Percentiles rank a stretch among this genome's conserved stretches.
These are phyloP conservation scores for Ophion obscuratus DNA, from an alignment of 2,888 invertebrate species.

Conservation along the genomic window DNA sequence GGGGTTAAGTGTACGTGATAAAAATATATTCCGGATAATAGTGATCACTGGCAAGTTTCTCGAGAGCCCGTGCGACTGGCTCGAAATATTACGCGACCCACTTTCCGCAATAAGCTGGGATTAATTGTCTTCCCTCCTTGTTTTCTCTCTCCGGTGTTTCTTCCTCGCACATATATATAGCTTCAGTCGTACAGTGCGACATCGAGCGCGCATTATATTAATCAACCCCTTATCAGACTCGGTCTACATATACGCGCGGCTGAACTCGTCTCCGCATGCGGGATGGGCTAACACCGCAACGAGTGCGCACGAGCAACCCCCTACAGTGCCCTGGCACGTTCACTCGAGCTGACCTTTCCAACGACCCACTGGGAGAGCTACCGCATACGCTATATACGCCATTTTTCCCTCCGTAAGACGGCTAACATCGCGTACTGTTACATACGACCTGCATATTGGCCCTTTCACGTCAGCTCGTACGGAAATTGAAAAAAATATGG, in stretches of 20 bases:
- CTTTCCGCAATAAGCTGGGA: constrained; percentile 48
- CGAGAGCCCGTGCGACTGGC: constrained; percentile 22
- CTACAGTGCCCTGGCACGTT: constrained; percentile 36
- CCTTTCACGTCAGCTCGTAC: background rate
- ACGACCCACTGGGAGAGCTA: constrained; percentile 33
- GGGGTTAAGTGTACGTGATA: background rate
- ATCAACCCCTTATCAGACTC: constrained; percentile 52
- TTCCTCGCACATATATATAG: background rate
- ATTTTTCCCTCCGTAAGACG: constrained; percentile 32
- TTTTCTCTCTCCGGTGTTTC: background rate
- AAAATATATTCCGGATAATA: background rate
- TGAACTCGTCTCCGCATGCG: constrained; percentile 18
- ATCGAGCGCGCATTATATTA: constrained; percentile 55
- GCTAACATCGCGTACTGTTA: constrained; percentile 4
- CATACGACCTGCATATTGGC: background rate
- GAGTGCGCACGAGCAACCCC: constrained; percentile 28
- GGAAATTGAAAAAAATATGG: background rate
- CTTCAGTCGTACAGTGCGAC: constrained; percentile 13
- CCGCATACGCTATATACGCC: constrained; percentile 15
- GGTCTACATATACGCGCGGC: constrained; percentile 22
- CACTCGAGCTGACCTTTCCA: constrained; percentile 63
- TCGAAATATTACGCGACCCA: constrained; percentile 48
- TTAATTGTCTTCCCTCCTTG: constrained; percentile 40
- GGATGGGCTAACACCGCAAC: background rate
- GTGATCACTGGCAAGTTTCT: constrained; percentile 6